Evolutionary conservation across 2,888 invertebrate genomes (phyloP), one percentile per base, ranked within the genome.

Genomic region (Crematogaster levior): DNA sequence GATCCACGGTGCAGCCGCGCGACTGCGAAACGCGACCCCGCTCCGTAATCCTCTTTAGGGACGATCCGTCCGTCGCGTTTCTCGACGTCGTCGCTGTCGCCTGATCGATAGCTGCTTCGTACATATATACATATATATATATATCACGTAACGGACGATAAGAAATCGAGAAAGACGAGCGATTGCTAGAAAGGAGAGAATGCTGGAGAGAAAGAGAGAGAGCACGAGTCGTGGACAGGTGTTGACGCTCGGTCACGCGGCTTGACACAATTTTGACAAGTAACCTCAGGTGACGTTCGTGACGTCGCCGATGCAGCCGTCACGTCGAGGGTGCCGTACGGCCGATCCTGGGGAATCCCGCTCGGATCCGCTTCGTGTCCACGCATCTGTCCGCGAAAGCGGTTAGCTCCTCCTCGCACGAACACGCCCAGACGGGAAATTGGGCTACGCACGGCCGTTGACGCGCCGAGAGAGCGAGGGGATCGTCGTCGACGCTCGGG

Each of bases 191-290:
- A 40, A 30, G 21, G 24, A 53, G 40, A n/a, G 58, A 73, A 12
- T 2, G 60, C n/a, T n/a, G 34, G 15, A 34, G 43, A 27, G 10
- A 58, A 40, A 53, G 24, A 68, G 66, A 83, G 37, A 43, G 84
- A 85, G 15, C 24, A 9, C 18, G 37, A 75, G 12, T 21, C 21
- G 15, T 88, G 46, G 87, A 89, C 90, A 91, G 90, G 88, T 91
- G 88, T 80, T 84, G 65, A 81, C 61, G 81, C 21, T 66, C 56
- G 63, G 37, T 84, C 83, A 90, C 88, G 83, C 84, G 88, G 81
- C 10, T 89, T 90, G 92, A 91, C 91, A 92, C 90, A 90, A 92
- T 92, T 92, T 92, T 92, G 92, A 92, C 92, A 92, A 91, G 89
- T 82, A 85, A 87, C 87, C 85, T 84, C 83, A 85, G 82, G 80